Evolutionary conservation across 1,140 invertebrate genomes (phyloP).

Genomic region (Cephus cinctus): DNA sequence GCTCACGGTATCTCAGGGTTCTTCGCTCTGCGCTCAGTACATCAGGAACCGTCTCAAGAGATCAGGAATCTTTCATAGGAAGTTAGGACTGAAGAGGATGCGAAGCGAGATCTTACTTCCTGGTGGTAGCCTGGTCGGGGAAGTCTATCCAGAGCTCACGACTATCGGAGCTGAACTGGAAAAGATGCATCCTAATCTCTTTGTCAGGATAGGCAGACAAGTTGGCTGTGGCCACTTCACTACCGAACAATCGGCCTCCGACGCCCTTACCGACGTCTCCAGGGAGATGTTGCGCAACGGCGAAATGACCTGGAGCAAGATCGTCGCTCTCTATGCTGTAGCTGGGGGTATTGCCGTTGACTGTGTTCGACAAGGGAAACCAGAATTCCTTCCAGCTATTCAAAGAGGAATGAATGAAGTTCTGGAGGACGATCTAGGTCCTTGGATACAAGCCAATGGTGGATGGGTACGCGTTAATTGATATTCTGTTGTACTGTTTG

Average conservation of each 20-base stretch:
- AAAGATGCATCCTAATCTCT: conserved; percentile 66
- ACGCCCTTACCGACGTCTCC: conserved; percentile 61
- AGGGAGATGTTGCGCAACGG: conserved; percentile 58
- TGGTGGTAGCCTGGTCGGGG: conserved; percentile 53
- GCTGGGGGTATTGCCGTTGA: conserved; percentile 70
- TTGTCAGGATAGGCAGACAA: conserved; percentile 61
- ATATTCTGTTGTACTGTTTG: conserved; percentile 1
- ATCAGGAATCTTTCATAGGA: conserved; percentile 66
- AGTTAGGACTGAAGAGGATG: conserved; percentile 68
- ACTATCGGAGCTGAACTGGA: conserved; percentile 65
- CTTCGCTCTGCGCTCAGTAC: conserved; percentile 65
- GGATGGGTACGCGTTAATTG: conserved; percentile 67
- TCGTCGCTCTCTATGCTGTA: conserved; percentile 68
- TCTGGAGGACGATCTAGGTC: conserved; percentile 65
- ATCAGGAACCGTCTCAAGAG: conserved; percentile 65
- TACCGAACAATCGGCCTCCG: conserved; percentile 57
- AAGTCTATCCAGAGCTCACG: conserved; percentile 62
- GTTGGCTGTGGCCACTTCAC: conserved; percentile 57
- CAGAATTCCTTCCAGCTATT: conserved; percentile 64
- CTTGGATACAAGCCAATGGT: conserved; percentile 70
- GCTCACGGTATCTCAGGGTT: conserved; percentile 62
- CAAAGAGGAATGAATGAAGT: conserved; percentile 62
- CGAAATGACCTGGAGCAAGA: conserved; percentile 68
- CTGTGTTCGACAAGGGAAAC: conserved; percentile 66
- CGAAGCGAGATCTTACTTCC: conserved; percentile 60